A percentile compares a stretch with the other conserved stretches of the same genome.
phyloP scores from a whole-genome alignment of 2,888 invertebrate species.

The Nyleta sp. region DNA sequence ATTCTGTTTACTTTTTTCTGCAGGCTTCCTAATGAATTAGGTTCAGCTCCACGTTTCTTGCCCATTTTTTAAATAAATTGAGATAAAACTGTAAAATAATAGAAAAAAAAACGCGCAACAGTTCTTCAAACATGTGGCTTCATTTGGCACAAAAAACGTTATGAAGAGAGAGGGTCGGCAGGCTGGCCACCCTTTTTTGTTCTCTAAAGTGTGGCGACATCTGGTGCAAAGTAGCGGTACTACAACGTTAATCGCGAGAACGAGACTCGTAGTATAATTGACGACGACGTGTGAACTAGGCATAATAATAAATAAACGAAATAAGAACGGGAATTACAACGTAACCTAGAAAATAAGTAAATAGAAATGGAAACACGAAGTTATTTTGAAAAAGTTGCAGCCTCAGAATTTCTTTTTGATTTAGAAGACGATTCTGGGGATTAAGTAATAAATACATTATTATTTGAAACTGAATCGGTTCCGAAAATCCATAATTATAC shows the following conservation, averaged over 20 bases:
- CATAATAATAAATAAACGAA: too few species aligned
- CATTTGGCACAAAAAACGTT: conserved; percentile 23
- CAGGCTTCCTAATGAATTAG: not conserved
- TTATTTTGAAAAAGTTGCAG: too few species aligned
- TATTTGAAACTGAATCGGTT: too few species aligned
- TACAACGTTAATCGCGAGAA: conserved; percentile 22
- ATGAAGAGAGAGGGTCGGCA: conserved; percentile 1
- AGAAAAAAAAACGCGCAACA: not conserved
- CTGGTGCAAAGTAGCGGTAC: conserved; percentile 35
- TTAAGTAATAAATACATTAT: too few species aligned
- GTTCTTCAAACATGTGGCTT: conserved; percentile 1
- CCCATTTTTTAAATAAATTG: not conserved
- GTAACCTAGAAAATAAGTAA: too few species aligned
- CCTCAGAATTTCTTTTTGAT: too few species aligned
- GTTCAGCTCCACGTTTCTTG: conserved; percentile 1
- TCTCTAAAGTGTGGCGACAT: conserved; percentile 17
- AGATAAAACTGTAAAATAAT: not conserved
- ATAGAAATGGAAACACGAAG: too few species aligned
- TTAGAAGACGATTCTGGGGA: too few species aligned
- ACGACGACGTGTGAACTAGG: too few species aligned
- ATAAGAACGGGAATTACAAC: too few species aligned
- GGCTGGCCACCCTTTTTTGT: not conserved
- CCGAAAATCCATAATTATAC: too few species aligned
- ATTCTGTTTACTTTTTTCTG: not conserved
- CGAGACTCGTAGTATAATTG: conserved; percentile 25